phyloP scores from a whole-genome alignment of 2,888 invertebrate genomes.

The Drosophila quinaria region DNA sequence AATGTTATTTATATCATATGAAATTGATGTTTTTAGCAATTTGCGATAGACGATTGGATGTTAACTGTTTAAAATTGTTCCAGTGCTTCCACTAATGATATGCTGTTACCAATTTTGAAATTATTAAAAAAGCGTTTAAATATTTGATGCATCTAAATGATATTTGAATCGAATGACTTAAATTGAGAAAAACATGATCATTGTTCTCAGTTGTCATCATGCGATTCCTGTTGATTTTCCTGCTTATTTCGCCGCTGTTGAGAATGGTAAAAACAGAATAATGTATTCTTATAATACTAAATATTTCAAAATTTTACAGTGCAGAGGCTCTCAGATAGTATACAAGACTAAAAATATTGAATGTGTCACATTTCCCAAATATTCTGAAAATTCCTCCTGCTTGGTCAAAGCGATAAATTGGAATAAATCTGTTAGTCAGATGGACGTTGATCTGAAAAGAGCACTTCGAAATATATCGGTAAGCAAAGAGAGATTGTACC shows the following conservation, averaged over 20 bases:
- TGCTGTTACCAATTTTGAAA: no score
- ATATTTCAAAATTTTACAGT: not conserved
- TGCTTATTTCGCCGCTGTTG: not conserved
- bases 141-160: no score
- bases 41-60: no score
- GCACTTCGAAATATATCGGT: not conserved
- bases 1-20: no score
- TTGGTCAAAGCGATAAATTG: not conserved
- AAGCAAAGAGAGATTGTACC: not conserved
- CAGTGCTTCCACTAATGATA: no score
- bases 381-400: not conserved
- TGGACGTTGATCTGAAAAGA: not conserved
- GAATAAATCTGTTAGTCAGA: not conserved
- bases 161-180: no score
- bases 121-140: no score
- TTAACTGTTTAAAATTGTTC: no score
- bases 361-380: not conserved
- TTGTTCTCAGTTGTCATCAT: not conserved
- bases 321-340: not conserved
- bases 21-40: no score
- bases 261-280: no score
- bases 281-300: no score
- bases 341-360: not conserved
- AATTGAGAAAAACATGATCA: no score
- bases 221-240: not conserved